Evolutionary conservation across 2,797 vertebrate species (phyloP), one percentile per base, ranked within the genome.

Genomic region (Cuniculus paca): DNA sequence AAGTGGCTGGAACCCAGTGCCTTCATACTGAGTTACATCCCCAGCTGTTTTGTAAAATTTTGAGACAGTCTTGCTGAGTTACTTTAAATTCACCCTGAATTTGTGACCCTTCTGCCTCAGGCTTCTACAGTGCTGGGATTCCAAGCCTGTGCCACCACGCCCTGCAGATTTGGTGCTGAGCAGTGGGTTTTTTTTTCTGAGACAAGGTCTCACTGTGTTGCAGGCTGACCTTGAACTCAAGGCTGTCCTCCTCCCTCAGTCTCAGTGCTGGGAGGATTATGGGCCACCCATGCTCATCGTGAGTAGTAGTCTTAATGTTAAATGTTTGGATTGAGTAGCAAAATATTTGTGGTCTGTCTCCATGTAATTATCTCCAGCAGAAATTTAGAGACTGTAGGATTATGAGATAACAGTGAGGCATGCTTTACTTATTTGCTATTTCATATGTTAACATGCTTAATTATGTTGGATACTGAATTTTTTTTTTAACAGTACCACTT

Each of bases 401-500:
- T 52, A 11, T 48, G 36, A 68, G 34, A 45, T 36, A 12, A 70
- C 45, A 50, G 6, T 12, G 14, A 74, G 56, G 54, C 42, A 31
- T 34, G 28, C 17, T 52, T 26, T 28, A 31, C 5, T 68, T 7
- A 56, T 34, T 90, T 61, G 19, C 6, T 12, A 9, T 58, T 91
- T 88, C 2, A 12, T 79, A 2, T 92, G 14, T 50, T 88, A 56
- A 63, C 60, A 3, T 68, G 13, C n/a, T 78, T 91, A 39, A 83
- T 93, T 89, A 87, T 58, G 1, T 95, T 91, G 79, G 85, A 39
- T 77, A 90, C 58, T 48, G 58, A 42, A 70, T 95, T 85, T 97
- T 97, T 97, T 79, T 96, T 98, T 61, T 97, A 96, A 96, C 98
- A 99, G 99, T 98, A 99, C 99, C 98, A 99, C 99, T 80, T 99